Conservation (phyloP, 2,113 vertebrate genomes). For the Halichoeres trimaculatus region DNA sequence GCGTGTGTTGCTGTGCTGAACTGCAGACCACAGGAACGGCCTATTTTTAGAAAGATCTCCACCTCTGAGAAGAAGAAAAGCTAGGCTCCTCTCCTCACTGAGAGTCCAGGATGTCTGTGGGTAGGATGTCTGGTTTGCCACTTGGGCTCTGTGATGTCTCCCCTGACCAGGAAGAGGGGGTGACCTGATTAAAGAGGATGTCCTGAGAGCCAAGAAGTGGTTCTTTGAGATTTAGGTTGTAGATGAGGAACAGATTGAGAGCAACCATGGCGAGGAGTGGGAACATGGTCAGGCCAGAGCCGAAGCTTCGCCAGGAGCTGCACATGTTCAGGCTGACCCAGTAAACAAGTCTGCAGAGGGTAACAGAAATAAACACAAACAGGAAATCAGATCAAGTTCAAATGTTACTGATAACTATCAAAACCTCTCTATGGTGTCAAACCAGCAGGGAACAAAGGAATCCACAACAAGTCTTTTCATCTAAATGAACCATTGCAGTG, state of each 20-base stretch:
- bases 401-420: conserved; percentile 23
- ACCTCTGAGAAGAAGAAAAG: conserved; percentile 69
- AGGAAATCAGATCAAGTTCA: conserved; percentile 42
- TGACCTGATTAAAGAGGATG: conserved; percentile 70
- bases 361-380: conserved; percentile 9
- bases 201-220: conserved; percentile 67
- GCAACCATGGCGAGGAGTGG: conserved; percentile 78
- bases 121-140: conserved; percentile 38
- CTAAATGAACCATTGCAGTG: neutral
- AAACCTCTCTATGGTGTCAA: neutral
- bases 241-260: conserved; percentile 83
- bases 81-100: conserved; percentile 58
- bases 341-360: conserved; percentile 76
- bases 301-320: conserved; percentile 81
- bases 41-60: conserved; percentile 78
- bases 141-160: conserved; percentile 65
- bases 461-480: neutral
- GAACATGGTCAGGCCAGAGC: conserved; percentile 82
- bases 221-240: conserved; percentile 68
- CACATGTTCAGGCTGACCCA: conserved; percentile 78
- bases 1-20: conserved; percentile 71
- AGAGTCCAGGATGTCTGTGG: conserved; percentile 51
- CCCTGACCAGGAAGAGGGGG: conserved; percentile 69
- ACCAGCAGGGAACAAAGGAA: neutral
- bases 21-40: conserved; percentile 81